A percentile compares a stretch with the other conserved stretches of the same genome.
Evolutionary conservation across 2,888 invertebrate genomes (phyloP).

Genomic region (Noctua janthina): DNA sequence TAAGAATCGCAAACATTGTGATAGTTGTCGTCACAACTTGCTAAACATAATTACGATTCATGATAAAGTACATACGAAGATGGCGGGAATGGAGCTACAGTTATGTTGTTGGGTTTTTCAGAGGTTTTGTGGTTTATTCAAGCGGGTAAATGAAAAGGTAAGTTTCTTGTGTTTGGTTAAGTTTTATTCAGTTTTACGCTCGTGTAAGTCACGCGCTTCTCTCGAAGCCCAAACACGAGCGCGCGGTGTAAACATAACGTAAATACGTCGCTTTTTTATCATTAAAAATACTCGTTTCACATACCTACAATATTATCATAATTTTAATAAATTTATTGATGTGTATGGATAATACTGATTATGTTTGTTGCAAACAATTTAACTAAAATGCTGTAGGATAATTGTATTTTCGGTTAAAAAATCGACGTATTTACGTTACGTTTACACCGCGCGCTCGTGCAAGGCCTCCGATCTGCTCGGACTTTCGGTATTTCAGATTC

Average conservation of each 20-base stretch:
- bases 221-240: neutral
- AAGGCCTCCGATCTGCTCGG: neutral
- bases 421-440: too few relatives aligned
- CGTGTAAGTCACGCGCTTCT: neutral
- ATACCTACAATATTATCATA: too few relatives aligned
- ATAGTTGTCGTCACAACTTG: too few relatives aligned
- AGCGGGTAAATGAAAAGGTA: neutral
- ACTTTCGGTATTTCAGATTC: neutral
- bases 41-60: neutral
- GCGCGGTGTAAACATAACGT: too few relatives aligned
- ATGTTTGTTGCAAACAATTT: too few relatives aligned
- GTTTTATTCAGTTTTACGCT: neutral
- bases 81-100: conserved; percentile 33
- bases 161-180: conserved; percentile 11
- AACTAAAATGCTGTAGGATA: too few relatives aligned
- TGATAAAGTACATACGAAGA: conserved; percentile 14
- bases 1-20: neutral
- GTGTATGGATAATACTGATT: too few relatives aligned
- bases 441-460: too few relatives aligned
- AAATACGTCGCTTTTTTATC: too few relatives aligned
- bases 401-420: too few relatives aligned
- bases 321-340: too few relatives aligned
- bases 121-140: conserved; percentile 2
- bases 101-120: conserved; percentile 19
- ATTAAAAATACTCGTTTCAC: too few relatives aligned